Percentiles rank a stretch among this genome's conserved stretches.
Conservation (phyloP, 2,888 invertebrate genomes). For the Scelioninae gen. 1 region DNA sequence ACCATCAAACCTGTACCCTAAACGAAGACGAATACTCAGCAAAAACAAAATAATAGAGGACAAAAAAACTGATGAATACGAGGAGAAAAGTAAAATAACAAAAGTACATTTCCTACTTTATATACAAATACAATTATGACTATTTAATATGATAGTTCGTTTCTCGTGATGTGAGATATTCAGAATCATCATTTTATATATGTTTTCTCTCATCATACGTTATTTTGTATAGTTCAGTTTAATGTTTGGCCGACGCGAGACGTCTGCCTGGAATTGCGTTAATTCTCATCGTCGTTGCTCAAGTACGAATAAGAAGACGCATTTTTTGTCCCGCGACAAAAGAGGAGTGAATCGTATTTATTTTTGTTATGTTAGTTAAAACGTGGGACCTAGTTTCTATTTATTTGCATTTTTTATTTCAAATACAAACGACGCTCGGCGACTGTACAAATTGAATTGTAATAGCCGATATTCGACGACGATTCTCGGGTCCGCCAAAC, state of each 20-base stretch:
- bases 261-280: slow-evolving; percentile 11
- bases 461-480: slow-evolving; percentile 17
- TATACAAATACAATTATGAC: slow-evolving; percentile 76
- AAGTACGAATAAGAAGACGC: slow-evolving; percentile 48
- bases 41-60: slow-evolving; percentile 8
- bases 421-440: slow-evolving; percentile 22
- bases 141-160: slow-evolving; percentile 50
- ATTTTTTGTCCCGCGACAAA: slow-evolving; percentile 4
- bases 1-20: slow-evolving; percentile 10
- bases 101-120: slow-evolving; percentile 82
- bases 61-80: slow-evolving; percentile 10
- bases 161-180: slow-evolving; percentile 73
- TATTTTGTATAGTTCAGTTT: slow-evolving; percentile 75
- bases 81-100: slow-evolving; percentile 22
- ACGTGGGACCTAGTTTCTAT: slow-evolving; percentile 23
- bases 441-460: slow-evolving; percentile 20
- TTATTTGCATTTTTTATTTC: slow-evolving; percentile 52
- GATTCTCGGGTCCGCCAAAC: slow-evolving; percentile 51
- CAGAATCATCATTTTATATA: slow-evolving; percentile 79
- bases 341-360: slow-evolving; percentile 32
- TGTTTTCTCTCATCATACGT: slow-evolving; percentile 80
- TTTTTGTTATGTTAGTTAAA: slow-evolving; percentile 31
- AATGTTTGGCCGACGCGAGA: slow-evolving; percentile 61
- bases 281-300: slow-evolving; percentile 52
- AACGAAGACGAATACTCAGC: slow-evolving; percentile 45